phyloP scores from a whole-genome alignment of 2,888 invertebrate species.

The Pyrrhosoma nymphula region DNA sequence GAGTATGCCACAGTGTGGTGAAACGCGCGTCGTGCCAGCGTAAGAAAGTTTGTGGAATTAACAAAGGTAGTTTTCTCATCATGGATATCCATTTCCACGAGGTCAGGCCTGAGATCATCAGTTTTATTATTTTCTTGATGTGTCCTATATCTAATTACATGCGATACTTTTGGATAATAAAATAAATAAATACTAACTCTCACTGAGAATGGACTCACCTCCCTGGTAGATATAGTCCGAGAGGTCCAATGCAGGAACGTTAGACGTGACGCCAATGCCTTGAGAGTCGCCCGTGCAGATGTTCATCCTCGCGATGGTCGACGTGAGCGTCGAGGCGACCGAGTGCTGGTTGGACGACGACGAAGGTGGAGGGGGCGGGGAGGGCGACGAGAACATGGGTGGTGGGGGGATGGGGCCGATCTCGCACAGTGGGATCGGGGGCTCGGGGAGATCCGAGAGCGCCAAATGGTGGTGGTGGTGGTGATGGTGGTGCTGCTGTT shows the following conservation, averaged over 20 bases:
- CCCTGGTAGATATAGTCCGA: conserved; percentile 85
- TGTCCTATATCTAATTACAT: too few relatives aligned
- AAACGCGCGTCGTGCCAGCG: too few relatives aligned
- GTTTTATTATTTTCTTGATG: too few relatives aligned
- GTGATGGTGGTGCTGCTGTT: neutral
- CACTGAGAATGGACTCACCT: conserved; percentile 72
- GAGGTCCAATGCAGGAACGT: conserved; percentile 76
- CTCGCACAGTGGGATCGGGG: conserved; percentile 94
- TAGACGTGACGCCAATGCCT: conserved; percentile 73
- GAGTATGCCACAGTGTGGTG: too few relatives aligned
- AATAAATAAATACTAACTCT: too few relatives aligned
- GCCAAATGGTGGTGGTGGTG: conserved; percentile 79
- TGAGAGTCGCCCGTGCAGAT: conserved; percentile 72
- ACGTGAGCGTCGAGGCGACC: conserved; percentile 72
- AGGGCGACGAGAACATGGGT: conserved; percentile 93
- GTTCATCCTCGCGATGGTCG: conserved; percentile 70
- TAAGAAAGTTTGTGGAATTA: too few relatives aligned
- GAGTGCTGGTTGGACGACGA: conserved; percentile 84
- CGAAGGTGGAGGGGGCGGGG: conserved; percentile 73
- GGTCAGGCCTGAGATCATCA: too few relatives aligned
- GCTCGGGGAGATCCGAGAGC: conserved; percentile 93
- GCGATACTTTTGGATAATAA: too few relatives aligned
- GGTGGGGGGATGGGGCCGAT: conserved; percentile 96
- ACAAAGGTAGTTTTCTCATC: too few relatives aligned
- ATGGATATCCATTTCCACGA: too few relatives aligned